Evolutionary conservation across 2,113 vertebrate genomes (phyloP), one percentile per base, ranked within the genome.

Genomic region (Bolborhynchus lineola): DNA sequence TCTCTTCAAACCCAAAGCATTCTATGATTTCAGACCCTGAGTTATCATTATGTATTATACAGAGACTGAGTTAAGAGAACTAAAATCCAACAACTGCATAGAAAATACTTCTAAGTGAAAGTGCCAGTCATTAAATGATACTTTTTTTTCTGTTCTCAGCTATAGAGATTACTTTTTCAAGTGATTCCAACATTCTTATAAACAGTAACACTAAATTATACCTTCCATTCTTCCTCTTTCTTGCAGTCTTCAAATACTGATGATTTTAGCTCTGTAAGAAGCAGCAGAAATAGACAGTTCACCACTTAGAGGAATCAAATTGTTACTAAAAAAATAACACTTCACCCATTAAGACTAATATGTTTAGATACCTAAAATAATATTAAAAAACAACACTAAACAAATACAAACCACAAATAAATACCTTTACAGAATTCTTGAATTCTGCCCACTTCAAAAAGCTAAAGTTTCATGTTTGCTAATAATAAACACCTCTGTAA

Each of bases 211-310:
- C 5, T 29, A 70, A 75, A 78, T 11, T 69, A 11, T 98, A 98
- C 98, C 98, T 98, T 98, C 98, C 98, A 98, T 96, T 98, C 98
- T 11, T 97, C 98, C 88, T 98, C 98, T 92, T 98, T 98, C 72
- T 55, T 97, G 69, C 97, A 98, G 84, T 98, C 98, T 96, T 98
- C 98, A 90, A 98, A 97, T 25, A 98, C 37, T 52, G 79, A 25
- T 69, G 97, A 85, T 97, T 98, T 98, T 78, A 98, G 93, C 64
- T 97, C 98, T 98, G 93, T 25, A 88, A 97, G 49, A 93, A 97
- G 71, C 76, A 72, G 95, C 6, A 65, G 44, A 85, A 11, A 23
- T 6, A 74, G 25, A 25, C 33, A 86, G 20, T 78, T 82, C 44
- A 94, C 16, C 19, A 90, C 29, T 78, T n/a, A 94, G 24, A 96